Evolutionary conservation across 2,113 vertebrate species (phyloP).

Genomic region (Nothobranchius furzeri): DNA sequence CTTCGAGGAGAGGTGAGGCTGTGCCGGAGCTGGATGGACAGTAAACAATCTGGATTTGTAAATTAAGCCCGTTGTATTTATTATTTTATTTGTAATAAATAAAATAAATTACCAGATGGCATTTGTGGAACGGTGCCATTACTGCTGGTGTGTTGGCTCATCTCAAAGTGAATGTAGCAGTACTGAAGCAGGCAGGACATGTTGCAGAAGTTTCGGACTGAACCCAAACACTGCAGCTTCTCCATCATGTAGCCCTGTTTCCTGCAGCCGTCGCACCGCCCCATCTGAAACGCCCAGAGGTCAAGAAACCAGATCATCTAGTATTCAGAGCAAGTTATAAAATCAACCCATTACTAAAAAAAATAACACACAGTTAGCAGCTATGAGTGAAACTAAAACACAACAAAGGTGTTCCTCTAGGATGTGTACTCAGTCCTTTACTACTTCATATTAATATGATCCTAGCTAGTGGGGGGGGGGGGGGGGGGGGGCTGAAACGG

Average conservation of each 20-base stretch:
- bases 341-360: not conserved
- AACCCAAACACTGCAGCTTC: conserved; percentile 91
- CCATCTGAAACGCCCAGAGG: conserved; percentile 82
- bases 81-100: not conserved
- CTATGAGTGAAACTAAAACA: too few relatives aligned
- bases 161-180: conserved; percentile 76
- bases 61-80: too few relatives aligned
- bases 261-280: conserved; percentile 91
- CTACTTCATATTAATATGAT: not conserved
- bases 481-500: too few relatives aligned
- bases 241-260: conserved; percentile 92
- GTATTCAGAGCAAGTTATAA: not conserved
- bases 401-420: not conserved
- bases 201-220: conserved; percentile 94
- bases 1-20: conserved; percentile 70
- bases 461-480: too few relatives aligned
- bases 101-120: conserved; percentile 43
- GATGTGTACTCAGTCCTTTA: not conserved
- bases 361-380: too few relatives aligned
- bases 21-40: conserved; percentile 51
- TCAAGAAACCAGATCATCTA: not conserved
- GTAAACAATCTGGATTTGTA: not conserved
- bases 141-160: conserved; percentile 75
- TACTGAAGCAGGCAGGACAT: conserved; percentile 90
- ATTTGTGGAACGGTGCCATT: conserved; percentile 55